Base-by-base conservation (phyloP, 2,797 vertebrate genomes). In the Eupleurogrammus muticus region DNA sequence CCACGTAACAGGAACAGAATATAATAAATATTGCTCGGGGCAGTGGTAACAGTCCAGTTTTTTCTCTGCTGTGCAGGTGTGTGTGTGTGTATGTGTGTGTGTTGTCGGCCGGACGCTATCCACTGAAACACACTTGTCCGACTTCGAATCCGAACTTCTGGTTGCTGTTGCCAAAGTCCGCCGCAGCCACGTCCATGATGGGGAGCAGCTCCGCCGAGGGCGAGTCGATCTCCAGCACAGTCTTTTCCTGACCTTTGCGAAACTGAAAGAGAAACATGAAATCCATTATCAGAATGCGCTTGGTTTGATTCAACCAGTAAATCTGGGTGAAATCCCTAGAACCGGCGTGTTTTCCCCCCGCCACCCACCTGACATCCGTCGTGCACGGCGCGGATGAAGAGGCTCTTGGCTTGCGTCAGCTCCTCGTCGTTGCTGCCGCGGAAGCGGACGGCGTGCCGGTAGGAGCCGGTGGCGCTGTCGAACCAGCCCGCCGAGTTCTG, bases 101-200 rank as follows among this genome's bases (percentile, higher is more conserved):
- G 54, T 66, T 28, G 6, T 20, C 64, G 64, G 60, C 42, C 38
- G 47, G 62, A 58, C 21, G 57, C 95, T 95, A 98, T 86, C 96
- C 94, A 38, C 83, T 91, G 83, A 97, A 98, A 91, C 97, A 98
- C 19, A 98, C 95, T 1, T 89, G 95, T 55, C 97, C 97, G 21
- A 98, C 91, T 81, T 97, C 90, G 83, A 98, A 98, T 67, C 97
- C 97, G 55, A 97, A 98, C 87, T 98, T 98, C 84, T 98, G 96
- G 88, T 92, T 95, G 77, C 57, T 83, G 55, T 86, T 93, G 50
- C 97, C 97, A 21, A 98, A 97, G 89, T 98, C 97, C 3, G 66
- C 35, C 1, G 96, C 78, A 0, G 96, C 94, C 62, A 97, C 89
- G 1, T 98, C 97, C 16, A 85, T 73, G 77, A 98, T 77, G 4